These are phyloP conservation scores for Ibycter americanus DNA, from an alignment of 2,797 vertebrate genomes.

Conservation along the genomic window DNA sequence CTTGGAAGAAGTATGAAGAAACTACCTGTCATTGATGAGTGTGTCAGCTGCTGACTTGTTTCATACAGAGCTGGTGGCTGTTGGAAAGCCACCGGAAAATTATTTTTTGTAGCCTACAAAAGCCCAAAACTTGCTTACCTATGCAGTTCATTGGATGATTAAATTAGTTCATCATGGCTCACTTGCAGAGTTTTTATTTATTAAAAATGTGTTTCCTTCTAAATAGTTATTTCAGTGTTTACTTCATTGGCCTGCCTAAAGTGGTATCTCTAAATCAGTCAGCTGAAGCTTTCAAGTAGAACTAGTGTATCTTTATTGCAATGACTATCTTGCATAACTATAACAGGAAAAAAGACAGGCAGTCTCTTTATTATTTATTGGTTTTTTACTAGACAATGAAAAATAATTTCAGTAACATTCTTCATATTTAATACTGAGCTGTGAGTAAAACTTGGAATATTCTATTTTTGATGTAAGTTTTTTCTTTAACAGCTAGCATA, in stretches of 20 bases:
- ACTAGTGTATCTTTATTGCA: not conserved
- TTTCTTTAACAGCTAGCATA: constrained; percentile 87
- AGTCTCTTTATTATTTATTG: not conserved
- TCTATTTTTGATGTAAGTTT: not conserved
- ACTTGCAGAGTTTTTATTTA: not conserved
- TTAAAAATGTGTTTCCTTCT: not conserved
- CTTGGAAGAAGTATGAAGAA: not conserved
- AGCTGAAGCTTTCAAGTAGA: not conserved
- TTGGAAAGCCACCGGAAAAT: not conserved
- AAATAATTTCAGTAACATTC: not conserved
- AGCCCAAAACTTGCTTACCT: not conserved
- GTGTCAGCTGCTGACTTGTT: not conserved
- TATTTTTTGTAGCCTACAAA: not conserved
- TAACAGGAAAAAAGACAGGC: not conserved
- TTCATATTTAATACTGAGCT: not conserved
- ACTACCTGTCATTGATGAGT: not conserved
- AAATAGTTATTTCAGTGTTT: not conserved
- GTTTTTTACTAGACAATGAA: not conserved
- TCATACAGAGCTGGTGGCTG: not conserved
- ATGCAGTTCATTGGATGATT: not conserved
- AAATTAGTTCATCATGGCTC: not conserved
- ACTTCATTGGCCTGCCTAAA: not conserved
- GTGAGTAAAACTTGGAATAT: not conserved
- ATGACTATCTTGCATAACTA: not conserved
- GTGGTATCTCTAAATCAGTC: not conserved